Percentiles rank a stretch among this genome's conserved stretches.
Evolutionary conservation across 1,140 invertebrate species (phyloP).

Genomic region (Drosophila lowei): DNA sequence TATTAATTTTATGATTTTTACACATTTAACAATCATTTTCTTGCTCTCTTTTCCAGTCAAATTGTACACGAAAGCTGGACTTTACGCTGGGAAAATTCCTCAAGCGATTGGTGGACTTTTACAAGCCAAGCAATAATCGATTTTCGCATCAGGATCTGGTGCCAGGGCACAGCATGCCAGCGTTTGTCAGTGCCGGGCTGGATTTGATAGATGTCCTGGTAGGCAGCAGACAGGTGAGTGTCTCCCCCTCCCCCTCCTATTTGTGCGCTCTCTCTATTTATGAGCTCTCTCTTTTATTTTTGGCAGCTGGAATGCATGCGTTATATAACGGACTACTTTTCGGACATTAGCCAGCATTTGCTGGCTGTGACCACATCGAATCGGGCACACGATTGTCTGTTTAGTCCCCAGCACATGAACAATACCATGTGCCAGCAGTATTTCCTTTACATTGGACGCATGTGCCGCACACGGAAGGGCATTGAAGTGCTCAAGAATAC

Average conservation of each 20-base stretch:
- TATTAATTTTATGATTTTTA: background rate
- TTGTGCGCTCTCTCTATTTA: background rate
- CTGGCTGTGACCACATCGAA: constrained; percentile 88
- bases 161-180: constrained; percentile 84
- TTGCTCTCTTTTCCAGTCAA: constrained; percentile 44
- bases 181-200: constrained; percentile 89
- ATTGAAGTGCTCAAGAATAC: constrained; percentile 89
- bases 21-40: too few relatives aligned
- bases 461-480: constrained; percentile 90
- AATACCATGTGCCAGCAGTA: constrained; percentile 96
- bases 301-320: constrained; percentile 85
- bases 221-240: constrained; percentile 83
- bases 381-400: constrained; percentile 93
- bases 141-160: constrained; percentile 90
- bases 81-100: constrained; percentile 91
- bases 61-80: constrained; percentile 87
- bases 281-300: background rate
- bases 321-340: constrained; percentile 90
- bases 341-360: constrained; percentile 91
- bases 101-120: constrained; percentile 92
- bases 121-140: constrained; percentile 93
- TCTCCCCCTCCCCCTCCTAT: constrained; percentile 55
- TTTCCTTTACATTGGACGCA: constrained; percentile 95
- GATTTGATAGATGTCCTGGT: constrained; percentile 90
- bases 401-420: constrained; percentile 93